Evolutionary conservation across 1,140 invertebrate genomes (phyloP).

Genomic region (Ips typographus): DNA sequence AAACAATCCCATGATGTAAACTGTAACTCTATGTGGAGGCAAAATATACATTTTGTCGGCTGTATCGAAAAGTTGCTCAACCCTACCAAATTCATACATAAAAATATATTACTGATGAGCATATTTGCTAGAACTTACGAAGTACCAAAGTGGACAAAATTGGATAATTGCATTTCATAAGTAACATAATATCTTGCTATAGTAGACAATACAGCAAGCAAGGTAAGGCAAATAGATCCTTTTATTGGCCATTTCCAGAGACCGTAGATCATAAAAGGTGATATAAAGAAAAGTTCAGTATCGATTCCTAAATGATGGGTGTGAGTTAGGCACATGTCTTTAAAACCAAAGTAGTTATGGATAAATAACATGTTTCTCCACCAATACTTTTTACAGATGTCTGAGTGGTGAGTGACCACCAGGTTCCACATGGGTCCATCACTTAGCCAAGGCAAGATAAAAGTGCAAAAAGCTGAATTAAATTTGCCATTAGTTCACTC

Average conservation of each 20-base stretch:
- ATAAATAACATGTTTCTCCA: constrained; percentile 65
- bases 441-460: constrained; percentile 61
- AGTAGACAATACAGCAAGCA: constrained; percentile 62
- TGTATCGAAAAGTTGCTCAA: constrained; percentile 67
- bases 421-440: constrained; percentile 64
- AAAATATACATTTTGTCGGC: constrained; percentile 72
- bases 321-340: constrained; percentile 67
- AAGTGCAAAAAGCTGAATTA: constrained; percentile 60
- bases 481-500: background rate
- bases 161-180: constrained; percentile 63
- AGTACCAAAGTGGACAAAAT: constrained; percentile 72
- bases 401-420: constrained; percentile 61
- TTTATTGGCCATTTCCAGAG: constrained; percentile 65
- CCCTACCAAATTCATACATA: constrained; percentile 51
- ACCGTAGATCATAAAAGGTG: constrained; percentile 66
- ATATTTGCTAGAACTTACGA: constrained; percentile 61
- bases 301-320: constrained; percentile 77
- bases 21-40: constrained; percentile 67
- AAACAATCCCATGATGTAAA: constrained; percentile 71
- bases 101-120: background rate
- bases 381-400: constrained; percentile 62
- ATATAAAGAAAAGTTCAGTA: constrained; percentile 73
- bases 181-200: constrained; percentile 66
- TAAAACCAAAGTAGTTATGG: constrained; percentile 64
- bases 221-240: constrained; percentile 56